phyloP scores from a whole-genome alignment of 1,140 invertebrate species.

The Diabrotica virgifera region DNA sequence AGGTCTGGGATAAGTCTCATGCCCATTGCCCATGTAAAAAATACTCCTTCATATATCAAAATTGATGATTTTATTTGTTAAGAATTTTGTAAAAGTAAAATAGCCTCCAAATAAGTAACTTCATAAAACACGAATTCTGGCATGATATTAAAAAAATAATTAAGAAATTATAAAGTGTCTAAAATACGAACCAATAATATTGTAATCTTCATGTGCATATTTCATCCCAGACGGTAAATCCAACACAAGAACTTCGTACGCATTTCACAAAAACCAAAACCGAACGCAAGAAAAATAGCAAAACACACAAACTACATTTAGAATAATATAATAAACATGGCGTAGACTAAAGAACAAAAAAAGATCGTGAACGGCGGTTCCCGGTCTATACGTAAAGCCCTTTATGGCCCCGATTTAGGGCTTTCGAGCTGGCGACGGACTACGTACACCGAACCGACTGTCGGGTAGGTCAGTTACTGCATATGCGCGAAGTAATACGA shows the following conservation, averaged over 20 bases:
- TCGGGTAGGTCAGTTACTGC: slow-evolving; percentile 47
- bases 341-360: slow-evolving; percentile 5
- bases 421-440: slow-evolving; percentile 36
- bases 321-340: background rate
- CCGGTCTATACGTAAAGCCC: slow-evolving; percentile 27
- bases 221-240: slow-evolving; percentile 11
- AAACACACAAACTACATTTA: slow-evolving; percentile 3
- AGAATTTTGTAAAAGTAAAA: too few relatives aligned
- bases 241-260: background rate
- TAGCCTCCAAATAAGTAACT: too few relatives aligned
- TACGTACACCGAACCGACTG: slow-evolving; percentile 40
- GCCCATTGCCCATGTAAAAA: too few relatives aligned
- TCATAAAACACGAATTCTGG: too few relatives aligned
- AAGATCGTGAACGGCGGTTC: background rate
- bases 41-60: too few relatives aligned
- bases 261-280: background rate
- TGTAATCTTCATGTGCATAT: slow-evolving; percentile 10
- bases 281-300: slow-evolving; percentile 1
- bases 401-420: slow-evolving; percentile 42
- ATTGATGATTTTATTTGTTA: too few relatives aligned
- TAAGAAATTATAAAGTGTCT: background rate
- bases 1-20: too few relatives aligned
- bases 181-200: slow-evolving; percentile 5
- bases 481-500: slow-evolving; percentile 41
- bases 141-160: too few relatives aligned